These are phyloP conservation scores for Saimiri boliviensis DNA, from an alignment of 2,113 vertebrate species.

Conservation along the genomic window DNA sequence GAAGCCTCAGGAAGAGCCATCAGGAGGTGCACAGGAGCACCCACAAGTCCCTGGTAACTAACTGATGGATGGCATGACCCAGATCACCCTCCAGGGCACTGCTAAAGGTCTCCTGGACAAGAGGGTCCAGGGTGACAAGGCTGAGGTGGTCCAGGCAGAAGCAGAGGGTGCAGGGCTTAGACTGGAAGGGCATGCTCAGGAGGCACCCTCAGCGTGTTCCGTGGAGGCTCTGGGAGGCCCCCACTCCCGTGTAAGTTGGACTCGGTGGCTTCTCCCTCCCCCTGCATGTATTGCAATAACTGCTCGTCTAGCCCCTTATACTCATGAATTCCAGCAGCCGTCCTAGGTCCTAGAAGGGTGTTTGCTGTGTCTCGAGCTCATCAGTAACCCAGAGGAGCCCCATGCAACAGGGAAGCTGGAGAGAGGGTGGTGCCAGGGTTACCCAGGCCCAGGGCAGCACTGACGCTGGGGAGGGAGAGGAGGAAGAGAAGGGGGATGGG, in stretches of 20 bases:
- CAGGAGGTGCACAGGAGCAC: not conserved
- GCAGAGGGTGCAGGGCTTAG: not conserved
- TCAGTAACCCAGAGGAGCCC: constrained; percentile 77
- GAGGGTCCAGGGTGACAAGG: not conserved
- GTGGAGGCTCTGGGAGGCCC: not conserved
- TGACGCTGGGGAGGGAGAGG: not conserved
- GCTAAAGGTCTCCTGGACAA: not conserved
- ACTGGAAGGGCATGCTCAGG: not conserved
- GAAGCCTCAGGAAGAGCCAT: not conserved
- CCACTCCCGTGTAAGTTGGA: fast-evolving
- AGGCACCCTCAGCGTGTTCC: not conserved
- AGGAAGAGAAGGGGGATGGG: not conserved
- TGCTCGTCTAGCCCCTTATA: constrained; percentile 79
- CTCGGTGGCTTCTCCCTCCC: constrained; percentile 52
- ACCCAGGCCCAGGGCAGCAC: not conserved
- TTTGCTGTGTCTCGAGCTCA: constrained; percentile 81
- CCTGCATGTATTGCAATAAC: constrained; percentile 80
- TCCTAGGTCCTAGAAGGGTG: constrained; percentile 74
- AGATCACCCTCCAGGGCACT: not conserved
- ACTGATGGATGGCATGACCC: not conserved
- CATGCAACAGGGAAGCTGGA: constrained; percentile 72
- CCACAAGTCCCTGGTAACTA: not conserved
- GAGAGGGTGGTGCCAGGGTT: constrained; percentile 60
- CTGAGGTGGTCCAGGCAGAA: not conserved
- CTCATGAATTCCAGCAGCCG: constrained; percentile 84